Conservation (phyloP, 1,140 invertebrate genomes). For the Aricia agestis region DNA sequence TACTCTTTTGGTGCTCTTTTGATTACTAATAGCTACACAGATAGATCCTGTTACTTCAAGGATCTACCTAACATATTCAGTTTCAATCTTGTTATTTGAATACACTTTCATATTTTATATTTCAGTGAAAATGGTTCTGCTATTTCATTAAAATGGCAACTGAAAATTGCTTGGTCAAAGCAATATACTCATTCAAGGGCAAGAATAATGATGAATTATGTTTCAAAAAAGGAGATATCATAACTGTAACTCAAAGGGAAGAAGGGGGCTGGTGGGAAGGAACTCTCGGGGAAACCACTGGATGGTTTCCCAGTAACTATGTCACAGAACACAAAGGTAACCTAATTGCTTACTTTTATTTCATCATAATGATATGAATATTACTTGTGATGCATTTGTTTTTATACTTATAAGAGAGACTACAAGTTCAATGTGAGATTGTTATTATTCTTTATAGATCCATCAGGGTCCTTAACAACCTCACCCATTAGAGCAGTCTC, state of each 20-base stretch:
- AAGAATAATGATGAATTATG: conserved; percentile 98
- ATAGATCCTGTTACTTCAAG: neutral
- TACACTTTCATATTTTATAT: neutral
- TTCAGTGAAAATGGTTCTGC: conserved; percentile 53
- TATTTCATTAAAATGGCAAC: conserved; percentile 69
- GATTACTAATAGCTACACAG: neutral
- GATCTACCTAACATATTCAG: neutral
- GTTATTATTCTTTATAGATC: conserved; percentile 53
- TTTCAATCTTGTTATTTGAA: too few species aligned
- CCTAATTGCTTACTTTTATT: conserved; percentile 37
- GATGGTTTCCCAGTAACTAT: conserved; percentile 99
- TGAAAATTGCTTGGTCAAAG: conserved; percentile 88
- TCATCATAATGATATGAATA: too few species aligned
- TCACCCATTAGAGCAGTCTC: conserved; percentile 79
- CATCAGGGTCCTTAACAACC: conserved; percentile 72
- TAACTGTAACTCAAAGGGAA: conserved; percentile 94
- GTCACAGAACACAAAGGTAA: conserved; percentile 90
- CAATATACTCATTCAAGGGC: conserved; percentile 94
- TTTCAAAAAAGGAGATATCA: conserved; percentile 97
- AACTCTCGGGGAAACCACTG: conserved; percentile 94
- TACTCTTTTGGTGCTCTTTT: neutral
- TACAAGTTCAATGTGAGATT: neutral
- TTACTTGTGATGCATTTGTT: too few species aligned
- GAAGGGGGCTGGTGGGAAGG: conserved; percentile 99
- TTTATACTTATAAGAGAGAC: too few species aligned